phyloP scores from a whole-genome alignment of 2,888 invertebrate species.

The Dasysyrphus tricinctus region DNA sequence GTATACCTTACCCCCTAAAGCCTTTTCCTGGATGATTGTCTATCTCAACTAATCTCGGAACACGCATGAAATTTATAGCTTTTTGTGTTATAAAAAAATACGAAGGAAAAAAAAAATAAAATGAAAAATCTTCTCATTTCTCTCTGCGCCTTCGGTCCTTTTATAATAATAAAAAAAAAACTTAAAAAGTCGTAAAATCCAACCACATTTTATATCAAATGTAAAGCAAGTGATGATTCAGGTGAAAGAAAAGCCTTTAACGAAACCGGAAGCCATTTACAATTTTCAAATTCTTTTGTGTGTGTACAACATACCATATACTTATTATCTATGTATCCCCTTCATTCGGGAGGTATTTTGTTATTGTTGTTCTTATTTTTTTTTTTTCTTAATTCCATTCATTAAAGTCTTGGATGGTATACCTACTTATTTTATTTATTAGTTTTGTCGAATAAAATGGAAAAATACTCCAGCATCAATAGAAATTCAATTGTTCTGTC shows the following conservation, averaged over 20 bases:
- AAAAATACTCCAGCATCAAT: neutral
- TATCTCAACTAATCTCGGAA: slow-evolving; percentile 40
- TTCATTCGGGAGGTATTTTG: neutral
- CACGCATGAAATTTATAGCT: slow-evolving; percentile 69
- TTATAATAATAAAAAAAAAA: slow-evolving; percentile 25
- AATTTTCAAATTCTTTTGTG: slow-evolving; percentile 71
- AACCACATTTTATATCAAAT: slow-evolving; percentile 53
- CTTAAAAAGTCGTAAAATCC: slow-evolving; percentile 70
- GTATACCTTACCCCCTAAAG: slow-evolving; percentile 15
- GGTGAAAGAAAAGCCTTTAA: slow-evolving; percentile 70
- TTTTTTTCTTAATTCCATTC: slow-evolving; percentile 18
- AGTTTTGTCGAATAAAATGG: neutral
- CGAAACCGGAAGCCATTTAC: slow-evolving; percentile 74
- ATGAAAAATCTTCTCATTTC: slow-evolving; percentile 10
- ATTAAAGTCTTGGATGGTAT: neutral
- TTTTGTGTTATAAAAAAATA: slow-evolving; percentile 23
- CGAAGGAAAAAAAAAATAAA: slow-evolving; percentile 1
- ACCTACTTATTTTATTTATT: neutral
- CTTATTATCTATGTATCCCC: neutral
- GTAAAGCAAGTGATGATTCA: slow-evolving; percentile 74
- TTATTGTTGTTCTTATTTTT: neutral
- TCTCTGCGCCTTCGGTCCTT: neutral
- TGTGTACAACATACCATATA: slow-evolving; percentile 61
- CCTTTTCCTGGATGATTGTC: slow-evolving; percentile 36
- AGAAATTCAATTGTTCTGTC: neutral